Conservation (phyloP, 2,113 vertebrate species). For the Cardinalis cardinalis region DNA sequence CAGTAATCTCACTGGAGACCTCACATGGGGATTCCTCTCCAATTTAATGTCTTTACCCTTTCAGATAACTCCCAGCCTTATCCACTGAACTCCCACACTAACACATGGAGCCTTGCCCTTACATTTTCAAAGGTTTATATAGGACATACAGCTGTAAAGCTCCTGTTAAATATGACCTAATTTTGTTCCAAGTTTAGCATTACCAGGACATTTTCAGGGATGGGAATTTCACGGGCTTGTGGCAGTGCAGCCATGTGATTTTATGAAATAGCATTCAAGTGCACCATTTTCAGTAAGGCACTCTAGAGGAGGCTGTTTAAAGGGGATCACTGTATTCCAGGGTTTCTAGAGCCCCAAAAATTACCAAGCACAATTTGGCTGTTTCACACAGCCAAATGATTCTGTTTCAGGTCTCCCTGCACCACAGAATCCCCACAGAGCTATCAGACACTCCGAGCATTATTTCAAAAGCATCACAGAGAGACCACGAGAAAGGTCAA, state of each 20-base stretch:
- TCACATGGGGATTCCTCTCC: background rate
- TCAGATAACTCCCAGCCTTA: background rate
- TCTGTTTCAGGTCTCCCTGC: background rate
- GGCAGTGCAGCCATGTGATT: background rate
- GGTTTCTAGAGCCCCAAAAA: background rate
- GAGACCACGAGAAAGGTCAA: background rate
- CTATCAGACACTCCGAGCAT: background rate
- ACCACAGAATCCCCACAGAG: background rate
- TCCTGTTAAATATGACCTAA: conserved; percentile 30
- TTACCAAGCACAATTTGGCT: background rate
- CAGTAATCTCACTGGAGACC: background rate
- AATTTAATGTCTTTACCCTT: background rate
- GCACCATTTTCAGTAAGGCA: background rate
- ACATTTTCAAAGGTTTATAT: conserved; percentile 1
- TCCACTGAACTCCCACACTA: background rate
- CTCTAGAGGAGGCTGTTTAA: background rate
- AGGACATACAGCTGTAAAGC: background rate
- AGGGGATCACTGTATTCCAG: background rate
- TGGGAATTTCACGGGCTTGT: background rate
- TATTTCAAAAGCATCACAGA: background rate
- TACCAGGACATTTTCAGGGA: background rate
- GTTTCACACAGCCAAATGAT: background rate
- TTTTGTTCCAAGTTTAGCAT: conserved; percentile 39
- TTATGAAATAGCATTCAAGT: background rate
- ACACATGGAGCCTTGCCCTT: background rate